Percentiles rank a stretch among this genome's conserved stretches.
Evolutionary conservation across 2,888 invertebrate species (phyloP).

Genomic region (Troides oblongomaculatus): DNA sequence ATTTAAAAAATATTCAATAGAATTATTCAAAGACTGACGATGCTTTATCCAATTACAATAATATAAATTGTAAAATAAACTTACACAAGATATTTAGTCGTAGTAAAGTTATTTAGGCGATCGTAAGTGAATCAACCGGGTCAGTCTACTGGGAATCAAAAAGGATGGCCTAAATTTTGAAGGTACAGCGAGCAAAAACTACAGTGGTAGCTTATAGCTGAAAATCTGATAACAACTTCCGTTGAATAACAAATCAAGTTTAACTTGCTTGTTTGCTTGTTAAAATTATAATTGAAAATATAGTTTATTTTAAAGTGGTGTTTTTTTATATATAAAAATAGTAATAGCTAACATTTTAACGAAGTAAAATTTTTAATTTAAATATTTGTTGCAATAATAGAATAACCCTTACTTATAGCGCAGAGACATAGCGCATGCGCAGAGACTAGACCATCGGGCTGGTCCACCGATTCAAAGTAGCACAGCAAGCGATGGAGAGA

Average conservation of each 20-base stretch:
- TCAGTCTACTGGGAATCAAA: constrained; percentile 10
- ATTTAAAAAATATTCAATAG: too few species aligned
- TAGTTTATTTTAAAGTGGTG: too few species aligned
- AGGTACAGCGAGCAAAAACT: constrained; percentile 21
- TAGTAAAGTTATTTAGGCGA: background rate
- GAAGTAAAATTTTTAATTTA: too few species aligned
- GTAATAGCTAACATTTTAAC: background rate
- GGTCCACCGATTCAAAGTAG: too few species aligned
- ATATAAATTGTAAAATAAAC: background rate
- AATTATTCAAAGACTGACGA: background rate
- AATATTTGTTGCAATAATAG: too few species aligned
- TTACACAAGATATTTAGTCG: background rate
- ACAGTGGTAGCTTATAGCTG: constrained; percentile 26
- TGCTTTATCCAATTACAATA: background rate
- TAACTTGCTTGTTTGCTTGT: background rate
- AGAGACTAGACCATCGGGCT: too few species aligned
- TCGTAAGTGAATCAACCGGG: constrained; percentile 4
- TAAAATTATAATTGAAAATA: background rate
- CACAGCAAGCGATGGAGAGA: too few species aligned
- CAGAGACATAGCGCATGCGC: too few species aligned
- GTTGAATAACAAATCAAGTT: constrained; percentile 25
- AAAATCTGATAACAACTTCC: constrained; percentile 31
- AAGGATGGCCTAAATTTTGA: constrained; percentile 8
- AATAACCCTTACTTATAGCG: too few species aligned
- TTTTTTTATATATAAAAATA: background rate